Percentiles rank a stretch among this genome's conserved stretches.
These are phyloP conservation scores for Saccostrea glomerata DNA, from an alignment of 1,140 invertebrate species.

Conservation along the genomic window DNA sequence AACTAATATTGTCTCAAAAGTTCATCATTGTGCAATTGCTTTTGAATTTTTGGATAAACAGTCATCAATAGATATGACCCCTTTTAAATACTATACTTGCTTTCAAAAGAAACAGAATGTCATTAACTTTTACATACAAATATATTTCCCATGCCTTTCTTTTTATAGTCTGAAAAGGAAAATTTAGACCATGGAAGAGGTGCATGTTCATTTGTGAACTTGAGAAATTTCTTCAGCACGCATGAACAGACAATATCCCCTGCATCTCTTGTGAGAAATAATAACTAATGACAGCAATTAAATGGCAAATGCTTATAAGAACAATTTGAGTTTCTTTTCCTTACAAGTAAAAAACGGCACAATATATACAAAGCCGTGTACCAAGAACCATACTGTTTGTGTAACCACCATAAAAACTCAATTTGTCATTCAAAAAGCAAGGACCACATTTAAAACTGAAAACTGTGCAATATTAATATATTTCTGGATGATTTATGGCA, in stretches of 20 bases:
- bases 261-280: not conserved
- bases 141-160: no score
- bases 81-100: no score
- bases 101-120: no score
- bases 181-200: no score
- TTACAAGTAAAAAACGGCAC: not conserved
- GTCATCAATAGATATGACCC: no score
- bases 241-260: not conserved
- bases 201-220: not conserved
- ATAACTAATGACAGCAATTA: not conserved
- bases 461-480: slow-evolving; percentile 12
- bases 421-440: not conserved
- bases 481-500: slow-evolving; percentile 14
- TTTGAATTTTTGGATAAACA: no score
- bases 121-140: no score
- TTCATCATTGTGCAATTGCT: no score
- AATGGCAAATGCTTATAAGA: not conserved
- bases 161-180: no score
- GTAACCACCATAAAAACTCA: not conserved
- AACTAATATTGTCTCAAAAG: no score
- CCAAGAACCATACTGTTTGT: not conserved
- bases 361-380: not conserved
- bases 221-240: not conserved
- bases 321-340: not conserved
- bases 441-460: not conserved